These are phyloP conservation scores for Selene dorsalis DNA, from an alignment of 2,797 vertebrate species.

Conservation along the genomic window DNA sequence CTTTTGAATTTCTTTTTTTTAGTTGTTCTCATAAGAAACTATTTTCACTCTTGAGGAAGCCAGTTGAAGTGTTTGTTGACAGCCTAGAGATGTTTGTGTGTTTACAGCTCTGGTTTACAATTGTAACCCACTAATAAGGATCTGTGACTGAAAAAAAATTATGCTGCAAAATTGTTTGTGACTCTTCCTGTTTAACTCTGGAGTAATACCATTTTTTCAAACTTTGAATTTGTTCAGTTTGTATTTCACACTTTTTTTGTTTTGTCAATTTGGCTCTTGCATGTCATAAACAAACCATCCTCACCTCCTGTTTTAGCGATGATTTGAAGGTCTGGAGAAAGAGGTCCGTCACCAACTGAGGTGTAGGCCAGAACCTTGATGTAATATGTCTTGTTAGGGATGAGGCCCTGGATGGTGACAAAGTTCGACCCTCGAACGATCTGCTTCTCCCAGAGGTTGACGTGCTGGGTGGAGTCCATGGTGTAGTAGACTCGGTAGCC, in stretches of 20 bases:
- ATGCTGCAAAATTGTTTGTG: conserved; percentile 6
- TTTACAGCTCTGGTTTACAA: conserved; percentile 55
- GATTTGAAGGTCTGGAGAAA: conserved; percentile 97
- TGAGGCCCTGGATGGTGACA: conserved; percentile 94
- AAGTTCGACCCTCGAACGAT: conserved; percentile 95
- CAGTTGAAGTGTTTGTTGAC: conserved; percentile 43
- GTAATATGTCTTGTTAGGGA: conserved; percentile 96
- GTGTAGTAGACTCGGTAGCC: conserved; percentile 98
- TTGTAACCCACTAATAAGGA: conserved; percentile 54
- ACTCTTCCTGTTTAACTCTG: conserved; percentile 6
- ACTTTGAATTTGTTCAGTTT: neutral
- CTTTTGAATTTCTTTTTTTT: conserved; percentile 22
- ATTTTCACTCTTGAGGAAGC: conserved; percentile 7
- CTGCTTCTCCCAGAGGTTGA: conserved; percentile 97
- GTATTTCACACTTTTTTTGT: neutral
- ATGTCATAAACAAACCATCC: conserved; percentile 35
- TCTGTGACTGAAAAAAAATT: conserved; percentile 24
- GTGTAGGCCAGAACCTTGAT: conserved; percentile 98
- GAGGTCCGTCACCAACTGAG: conserved; percentile 96
- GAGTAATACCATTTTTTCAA: neutral
- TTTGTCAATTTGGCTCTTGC: neutral
- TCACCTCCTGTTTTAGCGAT: conserved; percentile 98
- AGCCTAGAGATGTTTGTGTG: conserved; percentile 46
- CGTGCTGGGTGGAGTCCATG: conserved; percentile 91
- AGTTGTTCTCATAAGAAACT: conserved; percentile 5